Conservation (phyloP, 2,888 invertebrate genomes). For the Mythimna loreyi region DNA sequence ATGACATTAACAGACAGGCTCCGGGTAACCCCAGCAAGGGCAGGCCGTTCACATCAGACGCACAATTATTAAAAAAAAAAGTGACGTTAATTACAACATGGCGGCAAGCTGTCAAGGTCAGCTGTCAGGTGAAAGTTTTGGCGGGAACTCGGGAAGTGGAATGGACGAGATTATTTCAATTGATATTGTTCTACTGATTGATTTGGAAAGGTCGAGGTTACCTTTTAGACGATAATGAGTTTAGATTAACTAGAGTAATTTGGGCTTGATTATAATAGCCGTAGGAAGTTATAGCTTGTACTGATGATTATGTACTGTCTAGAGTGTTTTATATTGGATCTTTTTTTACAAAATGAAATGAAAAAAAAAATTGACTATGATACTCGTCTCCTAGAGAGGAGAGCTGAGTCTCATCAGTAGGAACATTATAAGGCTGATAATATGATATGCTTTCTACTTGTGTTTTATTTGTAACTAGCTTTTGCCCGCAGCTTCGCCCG, state of each 20-base stretch:
- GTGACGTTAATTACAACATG: constrained; percentile 61
- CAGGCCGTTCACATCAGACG: constrained; percentile 46
- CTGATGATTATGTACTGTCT: background rate
- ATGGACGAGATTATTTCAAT: constrained; percentile 48
- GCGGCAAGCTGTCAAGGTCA: constrained; percentile 70
- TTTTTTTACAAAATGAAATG: background rate
- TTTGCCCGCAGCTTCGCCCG: no score
- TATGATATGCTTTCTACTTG: no score
- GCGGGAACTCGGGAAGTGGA: constrained; percentile 65
- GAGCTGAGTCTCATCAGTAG: no score
- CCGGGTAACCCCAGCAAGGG: constrained; percentile 51
- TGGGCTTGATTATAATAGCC: background rate
- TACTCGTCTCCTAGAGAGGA: no score
- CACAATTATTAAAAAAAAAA: constrained; percentile 46
- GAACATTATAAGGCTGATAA: no score
- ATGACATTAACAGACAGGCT: constrained; percentile 44
- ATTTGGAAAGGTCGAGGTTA: constrained; percentile 76
- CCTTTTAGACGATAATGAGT: constrained; percentile 42
- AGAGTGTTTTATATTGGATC: background rate
- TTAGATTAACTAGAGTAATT: constrained; percentile 53
- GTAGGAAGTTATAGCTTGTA: constrained; percentile 22
- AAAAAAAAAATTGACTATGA: background rate
- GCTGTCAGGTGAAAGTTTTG: constrained; percentile 71
- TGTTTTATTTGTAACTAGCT: no score
- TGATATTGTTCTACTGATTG: constrained; percentile 67